phyloP scores from a whole-genome alignment of 1,140 invertebrate genomes.

The Araneus ventricosus region DNA sequence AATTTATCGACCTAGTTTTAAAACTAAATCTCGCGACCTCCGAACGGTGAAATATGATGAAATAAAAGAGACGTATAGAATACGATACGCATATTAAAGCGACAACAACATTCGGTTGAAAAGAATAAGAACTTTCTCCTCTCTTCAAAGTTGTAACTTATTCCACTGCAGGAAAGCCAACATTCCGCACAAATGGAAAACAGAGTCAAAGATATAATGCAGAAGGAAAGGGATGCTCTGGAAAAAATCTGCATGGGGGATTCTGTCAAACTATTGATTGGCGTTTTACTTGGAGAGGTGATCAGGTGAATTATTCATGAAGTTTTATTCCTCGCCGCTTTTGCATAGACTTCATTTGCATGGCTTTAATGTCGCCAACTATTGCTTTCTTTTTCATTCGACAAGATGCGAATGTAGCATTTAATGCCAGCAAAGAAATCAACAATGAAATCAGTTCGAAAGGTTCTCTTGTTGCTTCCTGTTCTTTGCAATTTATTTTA shows the following conservation, averaged over 20 bases:
- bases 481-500: conserved; percentile 34
- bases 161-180: not conserved
- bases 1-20: no score
- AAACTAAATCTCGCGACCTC: no score
- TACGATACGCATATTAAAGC: not conserved
- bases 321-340: not conserved
- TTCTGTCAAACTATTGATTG: conserved; percentile 68
- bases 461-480: conserved; percentile 33
- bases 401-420: conserved; percentile 39
- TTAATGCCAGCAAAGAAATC: conserved; percentile 27
- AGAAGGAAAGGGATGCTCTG: not conserved
- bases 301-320: no score
- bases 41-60: not conserved
- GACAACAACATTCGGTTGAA: not conserved
- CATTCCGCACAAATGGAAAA: not conserved
- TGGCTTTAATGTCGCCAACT: conserved; percentile 45
- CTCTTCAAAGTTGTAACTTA: not conserved
- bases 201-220: not conserved
- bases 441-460: conserved; percentile 61
- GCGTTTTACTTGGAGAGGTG: no score
- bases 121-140: not conserved
- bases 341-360: conserved; percentile 56
- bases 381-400: not conserved
- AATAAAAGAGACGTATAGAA: not conserved
- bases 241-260: conserved; percentile 61